phyloP scores from a whole-genome alignment of 2,113 vertebrate genomes.

The Daphoenositta chrysoptera region DNA sequence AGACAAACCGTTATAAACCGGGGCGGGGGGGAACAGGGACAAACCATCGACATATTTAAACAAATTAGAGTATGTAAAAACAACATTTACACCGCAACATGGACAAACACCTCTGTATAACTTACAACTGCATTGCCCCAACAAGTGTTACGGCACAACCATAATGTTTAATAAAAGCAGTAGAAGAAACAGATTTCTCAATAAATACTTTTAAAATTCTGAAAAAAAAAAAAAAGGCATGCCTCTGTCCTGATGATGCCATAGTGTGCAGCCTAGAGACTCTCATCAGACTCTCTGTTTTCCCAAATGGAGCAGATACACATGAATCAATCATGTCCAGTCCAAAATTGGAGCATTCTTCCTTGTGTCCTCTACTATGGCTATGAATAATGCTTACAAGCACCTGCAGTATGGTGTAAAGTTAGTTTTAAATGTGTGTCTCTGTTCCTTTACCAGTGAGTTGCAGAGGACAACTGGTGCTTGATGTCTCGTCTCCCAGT shows the following conservation, averaged over 20 bases:
- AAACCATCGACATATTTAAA: too few relatives aligned
- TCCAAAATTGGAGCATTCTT: neutral
- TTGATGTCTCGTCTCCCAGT: neutral
- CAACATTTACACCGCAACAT: too few relatives aligned
- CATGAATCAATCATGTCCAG: neutral
- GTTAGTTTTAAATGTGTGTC: neutral
- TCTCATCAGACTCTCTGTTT: neutral
- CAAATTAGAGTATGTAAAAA: too few relatives aligned
- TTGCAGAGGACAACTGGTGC: neutral
- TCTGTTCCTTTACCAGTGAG: conserved; percentile 3
- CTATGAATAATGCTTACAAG: neutral
- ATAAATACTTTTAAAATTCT: neutral
- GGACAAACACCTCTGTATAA: neutral
- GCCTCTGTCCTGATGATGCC: neutral
- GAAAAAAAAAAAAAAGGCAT: neutral
- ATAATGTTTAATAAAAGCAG: neutral
- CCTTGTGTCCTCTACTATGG: neutral
- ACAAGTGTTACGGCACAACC: fast-evolving
- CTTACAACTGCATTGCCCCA: neutral
- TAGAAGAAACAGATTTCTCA: neutral
- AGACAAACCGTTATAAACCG: too few relatives aligned
- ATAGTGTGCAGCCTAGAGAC: neutral
- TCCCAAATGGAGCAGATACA: neutral
- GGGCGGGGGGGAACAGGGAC: too few relatives aligned
- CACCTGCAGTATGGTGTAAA: neutral